Evolutionary conservation across 2,888 invertebrate genomes (phyloP).

Genomic region (Caenorhabditis sulstoni): DNA sequence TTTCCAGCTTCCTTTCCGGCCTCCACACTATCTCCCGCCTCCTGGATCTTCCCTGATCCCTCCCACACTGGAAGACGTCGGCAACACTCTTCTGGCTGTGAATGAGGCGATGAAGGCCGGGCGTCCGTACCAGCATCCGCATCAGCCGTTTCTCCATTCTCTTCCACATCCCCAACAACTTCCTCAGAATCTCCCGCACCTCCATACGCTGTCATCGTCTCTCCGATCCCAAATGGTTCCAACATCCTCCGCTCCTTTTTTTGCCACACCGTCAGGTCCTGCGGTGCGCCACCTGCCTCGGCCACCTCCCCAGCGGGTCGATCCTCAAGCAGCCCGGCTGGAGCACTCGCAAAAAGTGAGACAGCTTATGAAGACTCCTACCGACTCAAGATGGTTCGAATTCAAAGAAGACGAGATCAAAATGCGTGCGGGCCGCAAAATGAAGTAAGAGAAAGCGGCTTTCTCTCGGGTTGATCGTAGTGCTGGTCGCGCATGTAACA

Average conservation of each 20-base stretch:
- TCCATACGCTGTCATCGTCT: neutral
- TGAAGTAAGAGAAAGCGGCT: slow-evolving; percentile 40
- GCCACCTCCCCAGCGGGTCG: neutral
- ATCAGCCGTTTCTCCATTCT: neutral
- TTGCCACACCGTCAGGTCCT: neutral
- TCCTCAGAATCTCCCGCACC: neutral
- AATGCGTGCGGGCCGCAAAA: slow-evolving; percentile 14
- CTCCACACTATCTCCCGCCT: neutral
- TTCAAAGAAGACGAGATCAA: slow-evolving; percentile 11
- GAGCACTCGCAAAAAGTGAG: neutral
- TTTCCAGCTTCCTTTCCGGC: slow-evolving; percentile 7
- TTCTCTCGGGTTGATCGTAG: neutral
- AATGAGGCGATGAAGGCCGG: slow-evolving; percentile 26
- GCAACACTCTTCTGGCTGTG: slow-evolving; percentile 39
- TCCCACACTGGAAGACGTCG: slow-evolving; percentile 33
- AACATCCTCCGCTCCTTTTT: too few relatives aligned
- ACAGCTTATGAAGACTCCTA: slow-evolving; percentile 12
- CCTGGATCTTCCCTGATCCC: neutral
- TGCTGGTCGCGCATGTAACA: slow-evolving; percentile 1
- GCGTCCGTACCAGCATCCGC: slow-evolving; percentile 3
- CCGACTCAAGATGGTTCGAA: slow-evolving; percentile 44
- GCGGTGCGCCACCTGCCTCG: neutral
- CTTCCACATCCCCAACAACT: neutral
- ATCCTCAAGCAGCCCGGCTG: neutral
- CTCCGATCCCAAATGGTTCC: too few relatives aligned